Evolutionary conservation across 2,888 invertebrate species (phyloP).

Genomic region (Brenthis hecate): DNA sequence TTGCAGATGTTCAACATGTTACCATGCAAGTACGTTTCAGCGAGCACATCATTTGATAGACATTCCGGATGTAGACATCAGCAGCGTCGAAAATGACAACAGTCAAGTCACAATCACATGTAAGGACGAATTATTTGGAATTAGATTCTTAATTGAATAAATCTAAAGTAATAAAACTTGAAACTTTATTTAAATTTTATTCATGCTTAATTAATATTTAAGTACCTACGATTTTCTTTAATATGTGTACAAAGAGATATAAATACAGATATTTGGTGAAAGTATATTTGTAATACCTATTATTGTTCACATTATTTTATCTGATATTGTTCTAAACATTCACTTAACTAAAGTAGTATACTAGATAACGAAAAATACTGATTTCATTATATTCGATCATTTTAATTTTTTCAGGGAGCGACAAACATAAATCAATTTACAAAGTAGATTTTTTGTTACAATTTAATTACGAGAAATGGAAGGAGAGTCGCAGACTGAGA

Average conservation of each 20-base stretch:
- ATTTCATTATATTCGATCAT: too few relatives aligned
- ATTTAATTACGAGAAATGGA: conserved; percentile 62
- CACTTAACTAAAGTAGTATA: too few relatives aligned
- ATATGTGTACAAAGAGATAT: too few relatives aligned
- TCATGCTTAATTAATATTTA: too few relatives aligned
- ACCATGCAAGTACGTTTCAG: conserved; percentile 82
- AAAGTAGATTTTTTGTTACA: conserved; percentile 70
- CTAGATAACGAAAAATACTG: too few relatives aligned
- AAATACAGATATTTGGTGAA: too few relatives aligned
- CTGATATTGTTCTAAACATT: not conserved
- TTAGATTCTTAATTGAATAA: too few relatives aligned
- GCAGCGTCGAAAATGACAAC: conserved; percentile 52
- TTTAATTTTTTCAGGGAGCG: conserved; percentile 76
- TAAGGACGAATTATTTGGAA: conserved; percentile 57
- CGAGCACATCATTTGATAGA: conserved; percentile 81
- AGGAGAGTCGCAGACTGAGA: conserved; percentile 52
- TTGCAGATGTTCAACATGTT: conserved; percentile 82
- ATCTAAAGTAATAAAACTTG: too few relatives aligned
- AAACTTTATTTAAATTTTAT: too few relatives aligned
- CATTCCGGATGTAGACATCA: conserved; percentile 74
- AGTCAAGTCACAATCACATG: conserved; percentile 74
- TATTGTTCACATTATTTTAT: not conserved
- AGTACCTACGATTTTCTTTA: too few relatives aligned
- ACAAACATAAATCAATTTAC: conserved; percentile 80
- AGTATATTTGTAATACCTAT: too few relatives aligned